Evolutionary conservation across 2,888 invertebrate genomes (phyloP).

Genomic region (Chymomyza caudatula): DNA sequence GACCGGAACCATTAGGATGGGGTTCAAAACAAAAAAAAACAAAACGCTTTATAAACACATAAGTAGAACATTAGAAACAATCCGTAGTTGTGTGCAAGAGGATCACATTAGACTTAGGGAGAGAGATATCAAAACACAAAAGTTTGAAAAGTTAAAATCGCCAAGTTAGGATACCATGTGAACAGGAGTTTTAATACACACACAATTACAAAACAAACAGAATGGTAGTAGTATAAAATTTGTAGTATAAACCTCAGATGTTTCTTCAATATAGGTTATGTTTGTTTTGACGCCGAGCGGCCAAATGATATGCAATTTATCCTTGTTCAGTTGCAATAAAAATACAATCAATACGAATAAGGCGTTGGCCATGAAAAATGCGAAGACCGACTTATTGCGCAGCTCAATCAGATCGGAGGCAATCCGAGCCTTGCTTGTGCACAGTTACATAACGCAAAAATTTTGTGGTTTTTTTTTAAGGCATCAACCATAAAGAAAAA

Average conservation of each 20-base stretch:
- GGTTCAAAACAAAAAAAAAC: constrained; percentile 45
- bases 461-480: constrained; percentile 21
- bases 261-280: constrained; percentile 95
- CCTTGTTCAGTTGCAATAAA: constrained; percentile 99
- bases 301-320: constrained; percentile 98
- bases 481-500: constrained; percentile 42
- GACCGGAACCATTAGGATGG: constrained; percentile 67
- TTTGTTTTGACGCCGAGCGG: constrained; percentile 96
- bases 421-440: constrained; percentile 85
- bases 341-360: constrained; percentile 99
- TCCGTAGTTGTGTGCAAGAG: constrained; percentile 26
- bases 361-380: constrained; percentile 99
- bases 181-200: constrained; percentile 9
- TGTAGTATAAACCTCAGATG: constrained; percentile 86
- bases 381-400: constrained; percentile 97
- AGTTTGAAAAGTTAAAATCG: not conserved
- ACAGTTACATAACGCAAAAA: constrained; percentile 5
- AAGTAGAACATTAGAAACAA: constrained; percentile 42
- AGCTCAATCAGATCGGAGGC: constrained; percentile 94
- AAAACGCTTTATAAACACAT: constrained; percentile 33
- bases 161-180: not conserved
- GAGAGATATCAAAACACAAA: not conserved
- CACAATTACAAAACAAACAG: constrained; percentile 56
- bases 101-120: not conserved
- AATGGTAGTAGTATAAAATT: constrained; percentile 15